A percentile compares a stretch with the other conserved stretches of the same genome.
Conservation (phyloP, 2,113 vertebrate species). For the Hymenochirus boettgeri region DNA sequence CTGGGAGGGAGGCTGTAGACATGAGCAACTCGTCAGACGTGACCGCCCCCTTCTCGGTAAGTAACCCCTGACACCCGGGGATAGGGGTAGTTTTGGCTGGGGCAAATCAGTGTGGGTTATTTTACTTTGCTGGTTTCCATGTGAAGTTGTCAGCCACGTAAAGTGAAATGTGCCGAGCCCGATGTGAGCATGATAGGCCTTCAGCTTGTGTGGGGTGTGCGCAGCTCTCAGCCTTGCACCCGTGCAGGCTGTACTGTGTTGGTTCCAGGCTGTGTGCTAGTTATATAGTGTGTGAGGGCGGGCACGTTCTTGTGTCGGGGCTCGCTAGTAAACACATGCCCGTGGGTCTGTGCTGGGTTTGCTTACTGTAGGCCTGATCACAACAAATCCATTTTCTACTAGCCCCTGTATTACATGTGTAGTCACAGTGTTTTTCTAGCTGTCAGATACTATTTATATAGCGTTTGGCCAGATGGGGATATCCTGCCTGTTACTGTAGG, state of each 20-base stretch:
- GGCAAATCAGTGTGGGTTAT: neutral
- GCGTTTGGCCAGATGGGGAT: too few relatives aligned
- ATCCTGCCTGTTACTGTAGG: too few relatives aligned
- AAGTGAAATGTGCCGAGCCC: neutral
- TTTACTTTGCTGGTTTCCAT: neutral
- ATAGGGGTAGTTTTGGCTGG: neutral
- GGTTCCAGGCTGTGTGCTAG: neutral
- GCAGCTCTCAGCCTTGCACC: slow-evolving; percentile 1
- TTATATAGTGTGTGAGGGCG: neutral
- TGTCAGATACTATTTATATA: too few relatives aligned
- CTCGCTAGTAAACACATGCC: too few relatives aligned
- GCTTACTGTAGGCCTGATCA: too few relatives aligned
- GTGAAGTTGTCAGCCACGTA: neutral
- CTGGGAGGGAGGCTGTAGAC: slow-evolving; percentile 29
- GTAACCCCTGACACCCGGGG: slow-evolving; percentile 8
- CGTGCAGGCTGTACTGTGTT: neutral
- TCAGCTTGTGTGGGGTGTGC: neutral
- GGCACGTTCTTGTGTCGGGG: neutral
- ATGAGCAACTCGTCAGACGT: slow-evolving; percentile 32
- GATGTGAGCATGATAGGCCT: slow-evolving; percentile 5
- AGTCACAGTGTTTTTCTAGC: too few relatives aligned
- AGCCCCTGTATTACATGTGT: too few relatives aligned
- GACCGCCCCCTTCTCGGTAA: slow-evolving; percentile 37
- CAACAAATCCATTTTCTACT: too few relatives aligned
- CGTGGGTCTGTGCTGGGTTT: too few relatives aligned